Evolutionary conservation across 2,797 vertebrate species (phyloP), one percentile per base, ranked within the genome.

Genomic region (Myoxocephalus aenaeus): DNA sequence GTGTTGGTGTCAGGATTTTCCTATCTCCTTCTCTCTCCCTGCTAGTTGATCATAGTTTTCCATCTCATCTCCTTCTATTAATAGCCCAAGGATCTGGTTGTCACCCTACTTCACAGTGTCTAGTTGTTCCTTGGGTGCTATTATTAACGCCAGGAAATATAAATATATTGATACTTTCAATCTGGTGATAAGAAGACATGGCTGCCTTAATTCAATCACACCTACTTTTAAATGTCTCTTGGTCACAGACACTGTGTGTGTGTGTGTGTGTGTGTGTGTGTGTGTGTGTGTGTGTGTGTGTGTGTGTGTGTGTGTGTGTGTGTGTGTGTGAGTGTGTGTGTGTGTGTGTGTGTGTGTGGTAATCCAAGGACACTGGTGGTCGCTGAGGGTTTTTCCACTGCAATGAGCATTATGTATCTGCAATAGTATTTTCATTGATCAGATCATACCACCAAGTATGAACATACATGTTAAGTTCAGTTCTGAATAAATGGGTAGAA

Each of bases 151-250:
- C 32, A 81, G 70, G 44, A 63, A 77, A 75, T 78, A 82, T 70
- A 88, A 86, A 92, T 90, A 87, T 92, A 93, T 89, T 91, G 90
- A 90, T 91, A 93, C 86, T 78, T 81, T 70, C 51, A 85, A 83
- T 83, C 76, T 65, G 46, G 80, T 77, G 86, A 90, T 78, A 88
- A 91, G 85, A 88, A 88, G 88, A 85, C 89, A 88, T 90, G 86
- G 88, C 78, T 80, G 79, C 29, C 80, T 91, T 93, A 93, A 94
- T 95, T 94, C 84, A 94, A 89, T 93, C 90, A 86, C 75, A 89
- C 83, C 84, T 57, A 15, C 51, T 67, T 82, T 78, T 75, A 80
- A 88, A 42, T 42, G 40, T 42, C 40, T 42, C 40, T 42, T 14
- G 40, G 40, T 42, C 40, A 42, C 40, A 42, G 40, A 42, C 14